A percentile compares a stretch with the other conserved stretches of the same genome.
phyloP scores from a whole-genome alignment of 2,113 vertebrate genomes.

The Bucco capensis region DNA sequence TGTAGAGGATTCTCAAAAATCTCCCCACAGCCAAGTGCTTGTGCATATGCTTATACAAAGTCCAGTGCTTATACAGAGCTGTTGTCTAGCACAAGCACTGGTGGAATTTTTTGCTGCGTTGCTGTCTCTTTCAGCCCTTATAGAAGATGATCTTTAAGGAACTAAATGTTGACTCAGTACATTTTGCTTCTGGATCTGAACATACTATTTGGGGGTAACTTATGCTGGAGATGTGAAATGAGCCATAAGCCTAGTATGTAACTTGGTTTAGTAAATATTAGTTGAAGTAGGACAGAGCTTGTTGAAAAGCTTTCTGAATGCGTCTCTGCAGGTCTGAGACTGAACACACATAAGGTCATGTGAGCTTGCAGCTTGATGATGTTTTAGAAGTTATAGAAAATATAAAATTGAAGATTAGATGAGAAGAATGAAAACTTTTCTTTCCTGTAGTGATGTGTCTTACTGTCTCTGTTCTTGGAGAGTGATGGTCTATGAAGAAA shows the following conservation, averaged over 20 bases:
- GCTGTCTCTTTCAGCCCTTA: not conserved
- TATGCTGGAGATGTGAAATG: not conserved
- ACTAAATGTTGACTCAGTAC: not conserved
- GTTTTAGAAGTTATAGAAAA: not conserved
- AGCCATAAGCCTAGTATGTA: not conserved
- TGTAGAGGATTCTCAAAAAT: not conserved
- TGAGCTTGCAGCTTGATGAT: not conserved
- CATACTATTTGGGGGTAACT: not conserved
- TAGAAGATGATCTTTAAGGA: not conserved
- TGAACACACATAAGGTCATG: not conserved
- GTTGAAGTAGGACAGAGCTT: not conserved
- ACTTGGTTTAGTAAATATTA: not conserved
- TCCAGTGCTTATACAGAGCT: not conserved
- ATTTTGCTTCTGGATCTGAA: not conserved
- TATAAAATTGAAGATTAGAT: not conserved
- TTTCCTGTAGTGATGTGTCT: not conserved
- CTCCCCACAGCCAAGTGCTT: too few relatives aligned
- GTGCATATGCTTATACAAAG: too few relatives aligned
- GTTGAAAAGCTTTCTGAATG: not conserved
- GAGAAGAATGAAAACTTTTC: not conserved
- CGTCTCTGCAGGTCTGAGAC: not conserved
- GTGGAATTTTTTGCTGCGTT: not conserved
- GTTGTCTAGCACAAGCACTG: not conserved
- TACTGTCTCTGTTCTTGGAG: not conserved
- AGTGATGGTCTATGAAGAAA: not conserved